Evolutionary conservation across 2,888 invertebrate species (phyloP).

Genomic region (Hololepta plana): DNA sequence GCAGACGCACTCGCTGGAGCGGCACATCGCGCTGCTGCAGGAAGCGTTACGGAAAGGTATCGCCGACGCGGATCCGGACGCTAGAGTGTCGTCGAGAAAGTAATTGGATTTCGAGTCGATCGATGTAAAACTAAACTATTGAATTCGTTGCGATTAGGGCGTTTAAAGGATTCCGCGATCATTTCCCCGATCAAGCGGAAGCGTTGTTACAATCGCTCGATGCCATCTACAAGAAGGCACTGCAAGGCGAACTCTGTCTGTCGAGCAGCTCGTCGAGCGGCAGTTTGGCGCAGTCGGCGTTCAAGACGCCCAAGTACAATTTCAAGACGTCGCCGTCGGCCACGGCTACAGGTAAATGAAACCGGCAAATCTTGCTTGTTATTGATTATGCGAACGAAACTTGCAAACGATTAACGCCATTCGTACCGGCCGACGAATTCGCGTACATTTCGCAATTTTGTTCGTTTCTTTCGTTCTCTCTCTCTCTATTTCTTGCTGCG

Average conservation of each 20-base stretch:
- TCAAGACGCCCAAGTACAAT: no score
- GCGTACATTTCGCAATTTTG: no score
- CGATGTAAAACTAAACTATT: no score
- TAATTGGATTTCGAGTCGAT: conserved; percentile 29
- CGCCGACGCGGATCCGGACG: conserved; percentile 84
- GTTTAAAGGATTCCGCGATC: conserved; percentile 76
- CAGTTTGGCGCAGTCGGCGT: conserved; percentile 28
- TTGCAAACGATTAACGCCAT: no score
- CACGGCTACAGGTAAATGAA: conserved; percentile 31
- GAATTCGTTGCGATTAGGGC: conserved; percentile 39
- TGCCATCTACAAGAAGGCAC: conserved; percentile 47
- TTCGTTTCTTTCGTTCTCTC: conserved; percentile 2
- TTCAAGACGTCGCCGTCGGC: no score
- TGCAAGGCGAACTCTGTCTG: conserved; percentile 36
- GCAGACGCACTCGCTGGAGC: conserved; percentile 69
- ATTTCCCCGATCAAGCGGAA: conserved; percentile 84
- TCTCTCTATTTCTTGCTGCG: no score
- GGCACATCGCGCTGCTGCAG: conserved; percentile 54
- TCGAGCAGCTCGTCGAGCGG: conserved; percentile 35
- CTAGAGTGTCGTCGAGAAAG: conserved; percentile 67
- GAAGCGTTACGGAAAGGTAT: conserved; percentile 78
- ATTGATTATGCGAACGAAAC: no score
- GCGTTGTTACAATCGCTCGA: conserved; percentile 68
- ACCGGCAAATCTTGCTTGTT: no score
- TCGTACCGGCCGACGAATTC: no score